Evolutionary conservation across 2,797 vertebrate genomes (phyloP).

Genomic region (Euthynnus affinis): DNA sequence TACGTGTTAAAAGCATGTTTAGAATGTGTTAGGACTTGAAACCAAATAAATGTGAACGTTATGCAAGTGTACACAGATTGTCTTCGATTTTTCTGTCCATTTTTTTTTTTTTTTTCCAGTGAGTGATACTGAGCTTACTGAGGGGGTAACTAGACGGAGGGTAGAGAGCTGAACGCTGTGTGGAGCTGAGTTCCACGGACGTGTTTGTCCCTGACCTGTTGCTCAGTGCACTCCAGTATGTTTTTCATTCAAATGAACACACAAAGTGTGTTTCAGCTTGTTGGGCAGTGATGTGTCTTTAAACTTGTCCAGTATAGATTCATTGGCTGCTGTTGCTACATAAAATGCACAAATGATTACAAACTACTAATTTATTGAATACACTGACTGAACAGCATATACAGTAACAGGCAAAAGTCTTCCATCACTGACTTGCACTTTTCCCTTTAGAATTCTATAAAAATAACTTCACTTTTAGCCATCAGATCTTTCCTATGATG

Average conservation of each 20-base stretch:
- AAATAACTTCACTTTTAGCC: no score
- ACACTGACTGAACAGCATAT: no score
- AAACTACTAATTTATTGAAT: no score
- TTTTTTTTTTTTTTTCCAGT: conserved; percentile 23
- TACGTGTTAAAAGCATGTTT: conserved; percentile 98
- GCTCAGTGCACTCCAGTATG: conserved; percentile 26
- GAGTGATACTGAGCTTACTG: conserved; percentile 40
- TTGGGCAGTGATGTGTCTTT: conserved; percentile 18
- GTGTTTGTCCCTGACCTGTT: conserved; percentile 67
- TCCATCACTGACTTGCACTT: no score
- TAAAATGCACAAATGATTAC: no score
- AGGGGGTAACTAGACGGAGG: conserved; percentile 29
- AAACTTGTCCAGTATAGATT: conserved; percentile 3
- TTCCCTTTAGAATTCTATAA: no score
- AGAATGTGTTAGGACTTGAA: conserved; percentile 98
- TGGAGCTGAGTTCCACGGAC: conserved; percentile 40
- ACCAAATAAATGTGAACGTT: conserved; percentile 99
- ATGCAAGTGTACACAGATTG: conserved; percentile 84
- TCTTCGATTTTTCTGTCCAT: conserved; percentile 22
- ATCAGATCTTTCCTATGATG: no score
- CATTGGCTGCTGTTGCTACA: no score
- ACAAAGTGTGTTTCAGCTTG: conserved; percentile 41
- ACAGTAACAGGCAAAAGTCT: no score
- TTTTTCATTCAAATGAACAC: conserved; percentile 60
- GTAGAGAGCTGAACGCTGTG: conserved; percentile 24